Conservation (phyloP, 2,113 vertebrate genomes). For the Zosterops japonicus region DNA sequence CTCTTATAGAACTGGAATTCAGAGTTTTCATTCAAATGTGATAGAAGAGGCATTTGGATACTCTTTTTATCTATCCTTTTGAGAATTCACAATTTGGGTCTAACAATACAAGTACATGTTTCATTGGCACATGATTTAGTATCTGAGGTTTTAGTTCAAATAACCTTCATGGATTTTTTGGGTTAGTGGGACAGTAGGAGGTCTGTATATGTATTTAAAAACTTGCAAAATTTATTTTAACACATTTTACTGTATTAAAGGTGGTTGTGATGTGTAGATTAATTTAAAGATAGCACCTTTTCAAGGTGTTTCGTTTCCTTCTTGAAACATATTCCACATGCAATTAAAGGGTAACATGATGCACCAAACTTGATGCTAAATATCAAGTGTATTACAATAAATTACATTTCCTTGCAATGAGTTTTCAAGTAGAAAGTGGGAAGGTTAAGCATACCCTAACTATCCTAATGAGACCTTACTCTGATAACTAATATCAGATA, state of each 20-base stretch:
- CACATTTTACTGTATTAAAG: neutral
- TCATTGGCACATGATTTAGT: neutral
- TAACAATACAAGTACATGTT: neutral
- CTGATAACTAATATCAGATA: neutral
- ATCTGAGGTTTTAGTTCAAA: neutral
- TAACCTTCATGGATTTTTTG: neutral
- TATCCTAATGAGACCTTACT: neutral
- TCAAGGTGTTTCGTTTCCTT: neutral
- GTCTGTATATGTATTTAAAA: neutral
- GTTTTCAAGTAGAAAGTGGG: neutral
- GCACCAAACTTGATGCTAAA: neutral
- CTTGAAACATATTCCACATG: neutral
- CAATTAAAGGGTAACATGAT: neutral
- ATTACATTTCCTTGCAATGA: neutral
- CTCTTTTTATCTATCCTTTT: neutral
- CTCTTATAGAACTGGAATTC: neutral
- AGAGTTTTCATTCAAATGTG: slow-evolving; percentile 2
- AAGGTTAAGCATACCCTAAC: neutral
- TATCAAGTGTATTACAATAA: neutral
- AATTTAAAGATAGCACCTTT: neutral
- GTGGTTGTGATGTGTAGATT: neutral
- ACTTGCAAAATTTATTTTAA: neutral
- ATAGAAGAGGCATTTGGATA: neutral
- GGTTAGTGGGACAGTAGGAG: neutral
- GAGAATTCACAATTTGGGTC: neutral